Evolutionary conservation across 1,140 invertebrate species (phyloP), one percentile per base, ranked within the genome.

Genomic region (Agraylea sexmaculata): DNA sequence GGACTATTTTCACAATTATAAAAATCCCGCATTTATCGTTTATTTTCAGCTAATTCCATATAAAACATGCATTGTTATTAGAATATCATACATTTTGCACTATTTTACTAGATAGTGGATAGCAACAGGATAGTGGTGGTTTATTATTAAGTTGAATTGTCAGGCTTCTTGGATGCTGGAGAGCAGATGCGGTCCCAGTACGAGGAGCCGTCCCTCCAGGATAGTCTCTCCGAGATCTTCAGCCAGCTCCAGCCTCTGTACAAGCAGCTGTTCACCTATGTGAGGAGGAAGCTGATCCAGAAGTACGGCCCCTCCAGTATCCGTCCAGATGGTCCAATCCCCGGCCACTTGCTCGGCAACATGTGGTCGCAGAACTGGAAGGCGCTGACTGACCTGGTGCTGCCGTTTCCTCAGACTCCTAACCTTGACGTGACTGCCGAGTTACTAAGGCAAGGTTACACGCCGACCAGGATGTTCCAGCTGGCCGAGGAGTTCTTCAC

Each of bases 341-440:
- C 83, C 1, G 79, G 78, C 0, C 82, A 86, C 63, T 54, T 85
- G 17, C 55, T 88, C 16, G 85, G 74, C 17, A 86, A 87, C 53
- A 78, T 87, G 74, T 89, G 84, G 84, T 75, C 77, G 0, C 84
- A 88, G 55, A 77, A 80, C 45, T 88, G 83, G 83, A 76, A 77
- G 32, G 80, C 81, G 33, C 76, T 92, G 27, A 78, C 76, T 46
- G 77, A 87, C 39, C 56, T 90, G 1, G 74, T 85, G 2, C 71
- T 78, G 51, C 87, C 88, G 0, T 91, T 78, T 61, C 79, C 80
- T 0, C 71, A 77, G 11, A 73, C 74, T 13, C 71, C 72, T 18
- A 74, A 73, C 36, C 51, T 86, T 0, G 83, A 92, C 53, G 74
- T 87, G 3, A 86, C 82, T 1, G 58, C 74, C 1, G 77, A 80